A percentile compares a stretch with the other conserved stretches of the same genome.
phyloP scores from a whole-genome alignment of 2,113 vertebrate species.

The Laterallus jamaicensis region DNA sequence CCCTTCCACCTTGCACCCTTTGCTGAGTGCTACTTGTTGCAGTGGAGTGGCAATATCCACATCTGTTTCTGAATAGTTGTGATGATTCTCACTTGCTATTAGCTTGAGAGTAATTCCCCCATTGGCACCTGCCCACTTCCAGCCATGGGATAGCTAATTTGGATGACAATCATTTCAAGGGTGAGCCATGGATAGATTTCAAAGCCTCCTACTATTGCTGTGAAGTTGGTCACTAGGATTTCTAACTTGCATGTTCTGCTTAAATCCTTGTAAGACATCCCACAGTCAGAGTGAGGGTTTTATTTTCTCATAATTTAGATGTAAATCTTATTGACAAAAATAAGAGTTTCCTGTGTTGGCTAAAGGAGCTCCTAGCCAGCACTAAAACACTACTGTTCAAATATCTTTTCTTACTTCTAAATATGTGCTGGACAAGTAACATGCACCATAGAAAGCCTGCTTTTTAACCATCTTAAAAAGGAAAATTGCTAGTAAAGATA shows the following conservation, averaged over 20 bases:
- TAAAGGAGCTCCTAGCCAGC: background rate
- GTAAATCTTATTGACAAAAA: background rate
- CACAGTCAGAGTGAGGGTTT: background rate
- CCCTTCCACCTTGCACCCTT: background rate
- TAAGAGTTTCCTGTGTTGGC: background rate
- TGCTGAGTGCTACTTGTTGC: background rate
- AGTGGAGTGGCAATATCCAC: background rate
- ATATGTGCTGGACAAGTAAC: background rate
- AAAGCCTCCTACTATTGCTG: background rate
- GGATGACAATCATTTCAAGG: background rate
- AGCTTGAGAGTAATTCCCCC: background rate
- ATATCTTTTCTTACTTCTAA: background rate
- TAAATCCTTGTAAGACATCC: background rate
- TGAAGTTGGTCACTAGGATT: background rate
- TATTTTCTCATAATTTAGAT: background rate
- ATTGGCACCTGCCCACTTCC: background rate
- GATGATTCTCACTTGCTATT: background rate
- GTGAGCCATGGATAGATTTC: conserved; percentile 62
- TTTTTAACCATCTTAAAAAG: background rate
- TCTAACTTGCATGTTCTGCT: background rate
- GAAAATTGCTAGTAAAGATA: background rate
- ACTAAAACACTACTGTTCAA: background rate
- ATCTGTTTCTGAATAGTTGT: background rate
- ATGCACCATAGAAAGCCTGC: background rate
- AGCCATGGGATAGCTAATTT: conserved; percentile 44